Base-by-base conservation (phyloP, 2,888 invertebrate species). In the Adelphocoris suturalis region DNA sequence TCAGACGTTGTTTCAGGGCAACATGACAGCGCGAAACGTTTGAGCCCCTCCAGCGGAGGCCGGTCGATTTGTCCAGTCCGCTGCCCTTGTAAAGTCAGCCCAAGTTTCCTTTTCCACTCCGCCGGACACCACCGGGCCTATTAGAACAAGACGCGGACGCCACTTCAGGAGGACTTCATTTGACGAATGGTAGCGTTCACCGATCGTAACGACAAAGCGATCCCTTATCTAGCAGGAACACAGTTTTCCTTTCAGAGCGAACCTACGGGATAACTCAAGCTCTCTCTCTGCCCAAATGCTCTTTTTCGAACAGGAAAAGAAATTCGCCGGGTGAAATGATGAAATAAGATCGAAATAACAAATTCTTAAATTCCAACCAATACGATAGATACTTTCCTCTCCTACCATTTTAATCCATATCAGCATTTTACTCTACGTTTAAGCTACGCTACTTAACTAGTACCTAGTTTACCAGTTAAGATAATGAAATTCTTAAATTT, bases 61-160 rank as follows among this genome's bases (percentile, higher is more conserved):
- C 68, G 23, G 68, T 7, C 68, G 23, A 68, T 68, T 68, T 23
- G 68, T 68, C 23, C 68, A 68, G 23, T 68, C 68, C 27, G 12
- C 23, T 19, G 37, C 78, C 78, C 78, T 80, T 80, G 78, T 80
- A 80, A 13, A 46, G 78, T 46, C 46, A 11, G 46, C 78, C 46
- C 78, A 80, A 80, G 78, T 80, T 80, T 80, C 78, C 78, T 80
- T 80, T 80, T 46, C 37, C 16, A 80, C 47, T 47, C 78, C 11
- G 47, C n/a, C 16, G 78, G 19, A 80, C 78, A 80, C 78, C 78
- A 80, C 78, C 19, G 78, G 78, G 37, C 46, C 78, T 80, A 80
- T 80, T 80, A 80, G 78, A 80, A 80, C 78, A 80, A 80, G 78
- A 80, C 9, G n/a, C 47, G 78, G 78, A 80, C 78, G 37, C 16